Percentiles rank a stretch among this genome's conserved stretches.
phyloP scores from a whole-genome alignment of 1,140 invertebrate genomes.

The Potamilus streckersoni region DNA sequence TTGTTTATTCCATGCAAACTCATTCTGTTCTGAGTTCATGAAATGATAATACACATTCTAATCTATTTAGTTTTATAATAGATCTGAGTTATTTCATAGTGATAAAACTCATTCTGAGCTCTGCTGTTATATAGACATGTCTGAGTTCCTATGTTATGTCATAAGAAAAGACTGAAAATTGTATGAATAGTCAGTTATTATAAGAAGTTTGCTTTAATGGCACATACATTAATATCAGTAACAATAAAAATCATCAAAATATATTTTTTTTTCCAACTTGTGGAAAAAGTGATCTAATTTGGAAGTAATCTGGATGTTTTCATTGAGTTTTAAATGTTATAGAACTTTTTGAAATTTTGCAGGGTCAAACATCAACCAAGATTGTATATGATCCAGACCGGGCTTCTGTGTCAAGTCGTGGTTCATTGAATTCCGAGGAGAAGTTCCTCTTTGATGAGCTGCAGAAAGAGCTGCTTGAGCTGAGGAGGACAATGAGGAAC shows the following conservation, averaged over 20 bases:
- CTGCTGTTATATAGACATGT: no score
- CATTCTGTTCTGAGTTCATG: no score
- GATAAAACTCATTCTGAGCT: no score
- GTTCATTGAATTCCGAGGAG: conserved; percentile 59
- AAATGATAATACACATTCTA: no score
- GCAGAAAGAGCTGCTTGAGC: conserved; percentile 55
- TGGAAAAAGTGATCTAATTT: not conserved
- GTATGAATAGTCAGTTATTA: no score
- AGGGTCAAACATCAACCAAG: conserved; percentile 37
- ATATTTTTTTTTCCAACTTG: not conserved
- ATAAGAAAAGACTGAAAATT: no score
- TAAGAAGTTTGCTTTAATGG: no score
- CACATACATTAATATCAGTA: not conserved
- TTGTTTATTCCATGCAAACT: no score
- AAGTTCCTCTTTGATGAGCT: conserved; percentile 59
- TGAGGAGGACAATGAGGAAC: conserved; percentile 52
- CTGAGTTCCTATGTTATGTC: no score
- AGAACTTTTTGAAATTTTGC: conserved; percentile 15
- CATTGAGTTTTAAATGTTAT: not conserved
- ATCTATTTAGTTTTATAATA: no score
- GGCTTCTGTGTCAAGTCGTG: conserved; percentile 40
- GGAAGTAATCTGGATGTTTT: not conserved
- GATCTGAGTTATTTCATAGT: no score
- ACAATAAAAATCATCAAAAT: not conserved
- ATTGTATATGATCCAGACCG: conserved; percentile 52